Percentiles rank a stretch among this genome's conserved stretches.
Evolutionary conservation across 2,797 vertebrate genomes (phyloP).

Genomic region (Parauchenoglanis punctatus): DNA sequence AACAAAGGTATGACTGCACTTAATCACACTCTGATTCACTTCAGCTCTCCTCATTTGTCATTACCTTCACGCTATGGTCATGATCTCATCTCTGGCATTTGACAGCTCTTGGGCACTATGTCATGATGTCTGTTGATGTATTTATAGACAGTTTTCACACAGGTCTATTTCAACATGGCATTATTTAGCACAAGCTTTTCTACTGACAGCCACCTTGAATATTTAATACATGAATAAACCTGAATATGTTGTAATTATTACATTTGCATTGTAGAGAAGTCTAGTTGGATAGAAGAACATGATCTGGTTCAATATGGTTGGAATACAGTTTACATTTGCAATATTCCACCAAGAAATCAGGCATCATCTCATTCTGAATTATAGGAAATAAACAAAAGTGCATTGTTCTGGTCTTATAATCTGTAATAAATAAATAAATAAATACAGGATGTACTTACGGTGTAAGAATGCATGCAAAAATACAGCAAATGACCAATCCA

Average conservation of each 20-base stretch:
- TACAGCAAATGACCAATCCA: neutral
- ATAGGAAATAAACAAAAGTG: neutral
- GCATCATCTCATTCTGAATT: neutral
- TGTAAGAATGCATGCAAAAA: neutral
- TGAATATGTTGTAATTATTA: neutral
- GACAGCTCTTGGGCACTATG: slow-evolving; percentile 9
- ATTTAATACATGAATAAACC: neutral
- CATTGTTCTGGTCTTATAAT: neutral
- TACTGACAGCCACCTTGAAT: neutral
- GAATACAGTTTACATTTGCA: neutral
- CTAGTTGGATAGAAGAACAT: neutral
- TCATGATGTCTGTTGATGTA: slow-evolving; percentile 11
- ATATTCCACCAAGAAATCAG: neutral
- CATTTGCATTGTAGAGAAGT: neutral
- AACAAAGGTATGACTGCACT: slow-evolving; percentile 26
- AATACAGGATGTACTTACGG: slow-evolving; percentile 14
- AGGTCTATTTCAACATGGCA: neutral
- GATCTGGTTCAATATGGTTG: neutral
- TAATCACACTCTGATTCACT: slow-evolving; percentile 37
- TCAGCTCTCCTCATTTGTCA: slow-evolving; percentile 30
- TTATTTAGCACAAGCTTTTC: neutral
- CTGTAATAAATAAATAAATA: neutral
- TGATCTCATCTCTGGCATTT: slow-evolving; percentile 41
- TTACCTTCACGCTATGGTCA: slow-evolving; percentile 25
- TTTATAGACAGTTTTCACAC: slow-evolving; percentile 21